A percentile compares a stretch with the other conserved stretches of the same genome.
These are phyloP conservation scores for Prorops nasuta DNA, from an alignment of 1,140 invertebrate species.

Conservation along the genomic window DNA sequence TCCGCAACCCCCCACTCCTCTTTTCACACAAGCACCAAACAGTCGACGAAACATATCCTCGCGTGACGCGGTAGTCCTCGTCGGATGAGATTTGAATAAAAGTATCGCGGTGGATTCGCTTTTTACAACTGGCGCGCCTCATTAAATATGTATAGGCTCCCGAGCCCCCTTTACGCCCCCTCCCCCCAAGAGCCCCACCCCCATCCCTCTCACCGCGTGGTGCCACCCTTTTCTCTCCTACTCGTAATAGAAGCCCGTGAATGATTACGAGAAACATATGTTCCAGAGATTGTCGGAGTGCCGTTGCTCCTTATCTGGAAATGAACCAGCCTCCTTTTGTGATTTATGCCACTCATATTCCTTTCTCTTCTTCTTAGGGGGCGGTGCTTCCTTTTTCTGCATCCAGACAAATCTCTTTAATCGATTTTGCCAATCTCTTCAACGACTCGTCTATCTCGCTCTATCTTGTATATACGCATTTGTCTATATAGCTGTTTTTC, in stretches of 20 bases:
- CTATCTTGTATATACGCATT: too few species aligned
- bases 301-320: too few species aligned
- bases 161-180: slow-evolving; percentile 22
- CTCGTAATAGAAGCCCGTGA: slow-evolving; percentile 3
- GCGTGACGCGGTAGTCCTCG: slow-evolving; percentile 14
- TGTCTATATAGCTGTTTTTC: too few species aligned
- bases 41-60: slow-evolving; percentile 24
- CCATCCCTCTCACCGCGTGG: too few species aligned
- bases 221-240: background rate
- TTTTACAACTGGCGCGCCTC: slow-evolving; percentile 31
- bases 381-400: too few species aligned
- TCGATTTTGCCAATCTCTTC: too few species aligned
- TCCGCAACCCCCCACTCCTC: background rate
- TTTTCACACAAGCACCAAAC: background rate
- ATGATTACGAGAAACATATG: slow-evolving; percentile 32
- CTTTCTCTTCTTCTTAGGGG: too few species aligned
- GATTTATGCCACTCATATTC: too few species aligned
- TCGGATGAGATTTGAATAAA: slow-evolving; percentile 35
- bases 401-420: too few species aligned
- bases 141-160: slow-evolving; percentile 32
- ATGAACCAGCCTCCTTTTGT: too few species aligned
- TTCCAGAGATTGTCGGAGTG: too few species aligned
- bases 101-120: slow-evolving; percentile 26
- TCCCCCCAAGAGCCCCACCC: slow-evolving; percentile 19
- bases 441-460: too few species aligned